Base-by-base conservation (phyloP, 2,113 vertebrate genomes). In the Gymnorhina tibicen region DNA sequence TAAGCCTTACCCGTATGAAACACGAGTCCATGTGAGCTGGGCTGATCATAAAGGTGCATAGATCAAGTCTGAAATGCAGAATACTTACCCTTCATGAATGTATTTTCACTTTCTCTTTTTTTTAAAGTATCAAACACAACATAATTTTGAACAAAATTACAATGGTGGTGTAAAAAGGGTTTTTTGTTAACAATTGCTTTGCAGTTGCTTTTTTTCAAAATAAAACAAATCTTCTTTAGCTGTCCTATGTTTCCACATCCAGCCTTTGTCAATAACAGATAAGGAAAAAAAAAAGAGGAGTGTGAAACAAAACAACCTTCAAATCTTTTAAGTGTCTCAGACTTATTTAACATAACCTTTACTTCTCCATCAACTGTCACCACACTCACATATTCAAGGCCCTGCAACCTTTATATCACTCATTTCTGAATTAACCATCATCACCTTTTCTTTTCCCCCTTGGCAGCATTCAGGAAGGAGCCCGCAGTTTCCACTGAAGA, bases 101-200 rank as follows among this genome's bases (percentile, higher is more conserved):
- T 16, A 16, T 75, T 85, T 68, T 49, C 8, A 52, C 4, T 79
- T 76, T 39, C 21, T 67, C 23, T 44, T 37, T 58, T 66, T 75
- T 47, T 47, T 9, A 4, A 86, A 53, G 14, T 32, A 59, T 70
- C 7, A 81, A 87, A 47, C 3, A 78, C 50, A 42, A 46, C 1
- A 0, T 28, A 74, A 52, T 85, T 92, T 89, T 49, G 28, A 82
- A 46, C 5, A 78, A 85, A 82, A 87, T 21, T 3, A n/a, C 9
- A 70, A 22, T 7, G 10, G 9, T 23, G 10, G 1, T 13, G 3
- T 28, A 67, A 59, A 89, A 88, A 41, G 1, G 0, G 1, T 0
- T 26, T 74, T 72, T 82, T 85, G 6, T 42, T 75, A 66, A 63
- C 13, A n/a, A 4, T 26, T 59, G 5, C 5, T 46, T 52, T 74